Evolutionary conservation across 1,140 invertebrate genomes (phyloP), one percentile per base, ranked within the genome.

Genomic region (Druon quercuslanigerum): DNA sequence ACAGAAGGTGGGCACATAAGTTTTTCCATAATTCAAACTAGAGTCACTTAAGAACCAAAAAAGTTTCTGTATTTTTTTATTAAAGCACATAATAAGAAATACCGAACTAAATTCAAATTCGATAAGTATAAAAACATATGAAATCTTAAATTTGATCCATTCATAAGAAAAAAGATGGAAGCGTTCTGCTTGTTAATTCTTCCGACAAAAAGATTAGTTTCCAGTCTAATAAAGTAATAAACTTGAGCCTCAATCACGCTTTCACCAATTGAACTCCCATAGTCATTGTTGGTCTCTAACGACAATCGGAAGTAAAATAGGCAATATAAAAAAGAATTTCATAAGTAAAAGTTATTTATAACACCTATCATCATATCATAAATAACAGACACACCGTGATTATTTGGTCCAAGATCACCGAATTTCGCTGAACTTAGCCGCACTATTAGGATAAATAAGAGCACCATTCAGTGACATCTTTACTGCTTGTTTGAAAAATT

Each of bases 281-380:
- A n/a, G 60, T 66, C 60, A n/a, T 40, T 46, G 13, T 13, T n/a
- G n/a, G 20, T 9, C 60, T 0, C 46, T 66, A 66, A 66, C 60
- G 33, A 46, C 40, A 20, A 16, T 40, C 20, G 25, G n/a, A 66
- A 66, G 60, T 16, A 66, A 46, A 66, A 40, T 66, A 2, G 40
- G 57, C 1, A 66, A 40, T 66, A 66, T 40, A 40, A 66, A 16
- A 66, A 66, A 66, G 13, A 33, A 60, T 60, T 33, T 40, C 11
- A 40, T 40, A 40, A 40, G 57, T 66, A 66, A 66, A 66, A 66
- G 57, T 66, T 16, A 66, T 33, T 66, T 40, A 33, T 66, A 66
- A 33, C 13, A 66, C 57, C 33, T 66, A n/a, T n/a, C n/a, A 33
- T 13, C 46, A 40, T 66, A 40, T 66, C 25, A 16, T n/a, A 16